These are phyloP conservation scores for Physella acuta DNA, from an alignment of 1,140 invertebrate genomes.

Conservation along the genomic window DNA sequence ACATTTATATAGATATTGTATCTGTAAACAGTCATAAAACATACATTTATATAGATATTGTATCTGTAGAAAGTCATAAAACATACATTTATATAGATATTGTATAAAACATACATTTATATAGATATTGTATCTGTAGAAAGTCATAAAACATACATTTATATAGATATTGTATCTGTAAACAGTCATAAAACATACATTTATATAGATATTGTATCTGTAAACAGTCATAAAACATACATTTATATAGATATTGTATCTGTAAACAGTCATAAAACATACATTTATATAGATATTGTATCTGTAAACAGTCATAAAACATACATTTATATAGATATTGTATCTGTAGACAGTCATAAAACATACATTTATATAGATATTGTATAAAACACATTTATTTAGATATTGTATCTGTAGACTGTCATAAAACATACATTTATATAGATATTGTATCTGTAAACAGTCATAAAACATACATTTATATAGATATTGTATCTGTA, in stretches of 20 bases:
- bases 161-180: not conserved
- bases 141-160: not conserved
- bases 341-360: not conserved
- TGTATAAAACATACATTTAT: not conserved
- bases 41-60: not conserved
- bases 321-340: not conserved
- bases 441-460: not conserved
- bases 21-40: not conserved
- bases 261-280: not conserved
- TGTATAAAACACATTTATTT: too few species aligned
- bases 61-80: not conserved
- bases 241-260: not conserved
- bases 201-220: not conserved
- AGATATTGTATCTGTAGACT: too few species aligned
- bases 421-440: not conserved
- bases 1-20: not conserved
- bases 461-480: not conserved
- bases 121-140: slow-evolving; percentile 5
- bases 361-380: not conserved
- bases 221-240: not conserved
- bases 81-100: not conserved
- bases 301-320: not conserved
- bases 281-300: not conserved
- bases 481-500: not conserved
- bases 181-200: not conserved